Conservation (phyloP, 2,888 invertebrate genomes). For the Polydrusus cervinus region DNA sequence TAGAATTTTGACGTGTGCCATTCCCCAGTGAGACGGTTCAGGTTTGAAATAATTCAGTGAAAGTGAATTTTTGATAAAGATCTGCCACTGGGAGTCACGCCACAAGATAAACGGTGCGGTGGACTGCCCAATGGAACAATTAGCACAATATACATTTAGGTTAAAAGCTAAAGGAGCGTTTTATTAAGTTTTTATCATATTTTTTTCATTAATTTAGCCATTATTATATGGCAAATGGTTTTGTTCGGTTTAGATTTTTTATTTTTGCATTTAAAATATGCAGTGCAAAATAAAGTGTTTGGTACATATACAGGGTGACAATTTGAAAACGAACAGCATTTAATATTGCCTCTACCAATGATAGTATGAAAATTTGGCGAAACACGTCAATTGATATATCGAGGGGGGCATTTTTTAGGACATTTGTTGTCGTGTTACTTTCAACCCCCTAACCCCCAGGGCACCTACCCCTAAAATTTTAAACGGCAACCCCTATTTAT, state of each 20-base stretch:
- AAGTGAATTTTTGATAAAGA: conserved; percentile 13
- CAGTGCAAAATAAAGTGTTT: background rate
- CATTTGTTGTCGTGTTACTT: too few species aligned
- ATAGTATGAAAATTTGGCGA: too few species aligned
- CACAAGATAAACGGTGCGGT: background rate
- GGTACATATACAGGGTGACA: too few species aligned
- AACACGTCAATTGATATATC: too few species aligned
- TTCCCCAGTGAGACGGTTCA: conserved; percentile 4
- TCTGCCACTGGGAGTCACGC: background rate
- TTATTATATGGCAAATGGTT: background rate
- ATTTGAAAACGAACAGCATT: too few species aligned
- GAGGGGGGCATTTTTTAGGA: too few species aligned
- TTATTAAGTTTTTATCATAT: background rate
- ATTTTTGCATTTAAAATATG: background rate
- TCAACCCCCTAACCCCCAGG: too few species aligned
- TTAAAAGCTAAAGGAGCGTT: background rate
- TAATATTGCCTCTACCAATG: too few species aligned
- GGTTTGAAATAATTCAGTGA: conserved; percentile 8
- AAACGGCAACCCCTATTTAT: too few species aligned
- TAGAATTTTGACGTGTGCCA: background rate
- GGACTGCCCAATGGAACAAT: background rate
- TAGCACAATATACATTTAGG: background rate
- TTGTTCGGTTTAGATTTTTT: background rate
- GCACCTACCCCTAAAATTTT: too few species aligned
- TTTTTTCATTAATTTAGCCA: background rate